A percentile compares a stretch with the other conserved stretches of the same genome.
phyloP scores from a whole-genome alignment of 2,888 invertebrate genomes.

The Drosophila antonietae region DNA sequence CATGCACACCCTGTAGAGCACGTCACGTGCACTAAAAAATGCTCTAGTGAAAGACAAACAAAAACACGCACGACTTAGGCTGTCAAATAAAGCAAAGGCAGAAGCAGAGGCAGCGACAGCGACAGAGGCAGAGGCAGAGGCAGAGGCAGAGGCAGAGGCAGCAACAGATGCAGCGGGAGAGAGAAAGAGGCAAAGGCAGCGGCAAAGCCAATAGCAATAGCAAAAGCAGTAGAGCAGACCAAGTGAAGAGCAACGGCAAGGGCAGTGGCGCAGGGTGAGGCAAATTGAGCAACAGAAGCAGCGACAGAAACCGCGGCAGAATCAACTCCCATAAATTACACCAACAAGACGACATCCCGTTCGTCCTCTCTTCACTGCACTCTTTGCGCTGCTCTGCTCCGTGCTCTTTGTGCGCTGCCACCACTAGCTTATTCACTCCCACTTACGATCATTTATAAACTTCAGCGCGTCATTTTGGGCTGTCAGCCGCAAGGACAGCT shows the following conservation, averaged over 20 bases:
- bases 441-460: constrained; percentile 72
- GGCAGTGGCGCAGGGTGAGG: too few species aligned
- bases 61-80: constrained; percentile 61
- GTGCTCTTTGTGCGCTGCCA: constrained; percentile 1
- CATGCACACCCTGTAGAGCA: constrained; percentile 21
- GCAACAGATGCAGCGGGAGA: neutral
- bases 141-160: neutral
- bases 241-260: neutral
- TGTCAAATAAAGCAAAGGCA: constrained; percentile 44
- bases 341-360: neutral
- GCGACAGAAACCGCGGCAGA: neutral
- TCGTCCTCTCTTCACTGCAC: neutral
- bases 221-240: neutral
- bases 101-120: neutral
- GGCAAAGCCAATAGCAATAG: neutral
- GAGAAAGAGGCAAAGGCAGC: neutral
- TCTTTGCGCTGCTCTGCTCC: neutral
- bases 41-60: constrained; percentile 45
- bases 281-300: too few species aligned
- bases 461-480: constrained; percentile 58
- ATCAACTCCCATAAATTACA: constrained; percentile 7
- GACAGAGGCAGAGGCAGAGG: too few species aligned
- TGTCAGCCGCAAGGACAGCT: constrained; percentile 61
- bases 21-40: constrained; percentile 37
- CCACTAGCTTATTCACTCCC: constrained; percentile 4